Evolutionary conservation across 1,140 invertebrate genomes (phyloP), one percentile per base, ranked within the genome.

Genomic region (Armadillidium nasatum): DNA sequence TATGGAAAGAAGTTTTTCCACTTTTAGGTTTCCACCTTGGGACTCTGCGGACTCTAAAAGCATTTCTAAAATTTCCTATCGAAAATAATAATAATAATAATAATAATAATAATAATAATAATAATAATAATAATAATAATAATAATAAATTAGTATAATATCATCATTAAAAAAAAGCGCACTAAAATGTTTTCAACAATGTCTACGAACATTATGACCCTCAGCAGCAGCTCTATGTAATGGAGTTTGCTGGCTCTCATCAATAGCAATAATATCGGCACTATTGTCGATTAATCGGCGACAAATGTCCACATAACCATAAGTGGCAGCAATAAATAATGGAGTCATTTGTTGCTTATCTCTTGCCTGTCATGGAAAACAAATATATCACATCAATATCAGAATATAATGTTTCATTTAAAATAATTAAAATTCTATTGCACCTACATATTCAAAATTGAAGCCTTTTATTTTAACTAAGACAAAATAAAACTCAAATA

Each of bases 301-400:
- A 21, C 82, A 82, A 7, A 86, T 83, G 43, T 83, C 83, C 54
- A 82, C 79, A 45, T 85, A 83, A 68, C 84, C 84, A 78, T 86
- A 84, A 9, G 84, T 83, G 15, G 85, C 84, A 23, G 86, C 86
- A 76, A 86, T 82, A 70, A 86, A 85, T n/a, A 87, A 79, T 0
- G 86, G 83, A 21, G 84, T 86, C 85, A 87, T 87, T 60, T 83
- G 81, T 74, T 86, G 84, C 46, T 86, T 86, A 80, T 87, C 86
- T 33, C 75, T 76, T 44, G 84, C 84, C 86, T 87, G 76, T 0
- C 67, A 44, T 44, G 15, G 75, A 71, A 10, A 44, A 23, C 74
- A 78, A 73, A 78, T 71, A 33, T 33, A 33, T 33, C 6, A 33
- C 33, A 33, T 33, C n/a, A n/a, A n/a, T n/a, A n/a, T n/a, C n/a